A percentile compares a stretch with the other conserved stretches of the same genome.
Conservation (phyloP, 2,113 vertebrate genomes). For the Toxotes jaculatrix region DNA sequence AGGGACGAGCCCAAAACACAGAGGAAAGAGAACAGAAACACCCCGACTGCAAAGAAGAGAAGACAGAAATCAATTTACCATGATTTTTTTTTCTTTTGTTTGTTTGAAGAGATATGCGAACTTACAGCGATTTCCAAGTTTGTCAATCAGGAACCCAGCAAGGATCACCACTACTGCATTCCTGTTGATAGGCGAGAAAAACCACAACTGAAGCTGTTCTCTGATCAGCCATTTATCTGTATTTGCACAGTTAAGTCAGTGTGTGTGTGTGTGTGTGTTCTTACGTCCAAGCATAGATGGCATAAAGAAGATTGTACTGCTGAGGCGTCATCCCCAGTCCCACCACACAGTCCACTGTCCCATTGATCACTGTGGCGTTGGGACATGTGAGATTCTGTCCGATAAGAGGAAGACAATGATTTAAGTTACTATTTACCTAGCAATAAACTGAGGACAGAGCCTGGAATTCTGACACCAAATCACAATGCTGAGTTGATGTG, state of each 20-base stretch:
- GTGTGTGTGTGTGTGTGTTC: slow-evolving; percentile 36
- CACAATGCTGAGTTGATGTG: not conserved
- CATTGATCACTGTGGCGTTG: slow-evolving; percentile 78
- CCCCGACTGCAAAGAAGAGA: slow-evolving; percentile 77
- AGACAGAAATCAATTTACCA: not conserved
- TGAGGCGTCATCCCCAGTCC: slow-evolving; percentile 88
- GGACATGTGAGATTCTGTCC: slow-evolving; percentile 86
- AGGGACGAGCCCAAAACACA: slow-evolving; percentile 86
- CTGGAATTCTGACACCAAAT: not conserved
- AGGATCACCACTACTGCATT: slow-evolving; percentile 87
- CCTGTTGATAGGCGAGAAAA: slow-evolving; percentile 64
- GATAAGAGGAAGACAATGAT: not conserved
- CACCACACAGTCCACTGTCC: slow-evolving; percentile 79
- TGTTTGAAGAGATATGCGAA: slow-evolving; percentile 9
- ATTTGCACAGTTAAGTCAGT: not conserved
- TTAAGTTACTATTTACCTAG: not conserved
- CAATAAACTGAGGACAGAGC: not conserved
- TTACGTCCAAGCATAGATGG: slow-evolving; percentile 87
- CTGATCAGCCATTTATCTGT: not conserved
- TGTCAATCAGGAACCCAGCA: slow-evolving; percentile 88
- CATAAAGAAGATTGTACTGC: slow-evolving; percentile 88
- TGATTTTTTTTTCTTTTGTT: not conserved
- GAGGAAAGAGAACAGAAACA: slow-evolving; percentile 88
- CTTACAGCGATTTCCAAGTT: slow-evolving; percentile 88
- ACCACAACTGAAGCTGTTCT: not conserved